phyloP scores from a whole-genome alignment of 37 sponge, comb jelly and placozoan species.

The Oopsacas minuta region DNA sequence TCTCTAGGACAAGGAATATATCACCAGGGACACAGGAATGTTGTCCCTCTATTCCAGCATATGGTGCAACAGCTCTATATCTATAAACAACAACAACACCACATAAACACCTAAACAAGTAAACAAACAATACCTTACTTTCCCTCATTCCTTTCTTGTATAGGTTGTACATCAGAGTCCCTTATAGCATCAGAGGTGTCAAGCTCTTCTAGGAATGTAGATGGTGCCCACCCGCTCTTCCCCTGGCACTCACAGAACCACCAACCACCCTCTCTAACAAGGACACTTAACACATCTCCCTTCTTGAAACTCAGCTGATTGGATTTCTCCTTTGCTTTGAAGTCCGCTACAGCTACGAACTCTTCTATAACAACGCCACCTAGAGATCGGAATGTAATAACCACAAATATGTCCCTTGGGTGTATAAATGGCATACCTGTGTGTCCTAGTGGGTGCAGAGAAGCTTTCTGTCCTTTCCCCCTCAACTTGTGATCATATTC shows the following conservation, averaged over 20 bases:
- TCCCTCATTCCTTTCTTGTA: not conserved
- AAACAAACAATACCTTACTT: not conserved
- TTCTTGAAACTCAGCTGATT: slow-evolving; percentile 9
- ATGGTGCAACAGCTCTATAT: not conserved
- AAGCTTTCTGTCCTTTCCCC: not conserved
- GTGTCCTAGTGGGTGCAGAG: not conserved
- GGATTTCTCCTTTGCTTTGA: not conserved
- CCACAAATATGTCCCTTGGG: too few species aligned
- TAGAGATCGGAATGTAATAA: too few species aligned
- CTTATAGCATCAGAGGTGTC: not conserved
- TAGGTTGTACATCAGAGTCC: not conserved
- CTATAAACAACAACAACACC: not conserved
- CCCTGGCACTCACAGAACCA: not conserved
- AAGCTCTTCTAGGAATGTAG: not conserved
- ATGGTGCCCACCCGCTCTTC: not conserved
- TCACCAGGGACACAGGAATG: not conserved
- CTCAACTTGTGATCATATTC: not conserved
- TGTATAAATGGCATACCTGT: not conserved
- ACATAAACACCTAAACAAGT: not conserved
- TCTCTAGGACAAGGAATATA: not conserved
- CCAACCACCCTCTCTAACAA: not conserved
- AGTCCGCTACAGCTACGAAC: not conserved
- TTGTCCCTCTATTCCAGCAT: not conserved
- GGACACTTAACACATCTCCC: not conserved
- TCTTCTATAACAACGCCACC: not conserved